A percentile compares a stretch with the other conserved stretches of the same genome.
Conservation (phyloP, 2,113 vertebrate species). For the Oceanites oceanicus region DNA sequence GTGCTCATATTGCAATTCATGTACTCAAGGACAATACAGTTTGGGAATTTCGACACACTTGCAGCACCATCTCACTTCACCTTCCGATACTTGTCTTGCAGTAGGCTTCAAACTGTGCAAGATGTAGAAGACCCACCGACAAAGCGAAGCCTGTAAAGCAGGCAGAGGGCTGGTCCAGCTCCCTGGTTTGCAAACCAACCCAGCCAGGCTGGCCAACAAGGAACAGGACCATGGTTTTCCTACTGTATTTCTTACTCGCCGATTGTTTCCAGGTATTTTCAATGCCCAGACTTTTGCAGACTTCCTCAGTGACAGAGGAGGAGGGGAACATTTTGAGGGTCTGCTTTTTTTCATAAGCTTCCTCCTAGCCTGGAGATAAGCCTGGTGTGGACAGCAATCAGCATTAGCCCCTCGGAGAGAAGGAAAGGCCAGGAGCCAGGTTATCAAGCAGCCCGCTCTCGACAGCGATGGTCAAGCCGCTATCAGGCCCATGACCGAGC, state of each 20-base stretch:
- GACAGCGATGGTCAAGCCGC: background rate
- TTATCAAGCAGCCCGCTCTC: background rate
- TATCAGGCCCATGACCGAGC: background rate
- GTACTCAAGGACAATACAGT: background rate
- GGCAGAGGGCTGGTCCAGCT: background rate
- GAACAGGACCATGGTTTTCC: background rate
- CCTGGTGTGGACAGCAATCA: slow-evolving; percentile 9
- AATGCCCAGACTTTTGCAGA: background rate
- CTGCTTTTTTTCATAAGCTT: slow-evolving; percentile 13
- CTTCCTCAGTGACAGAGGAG: background rate
- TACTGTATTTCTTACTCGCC: background rate
- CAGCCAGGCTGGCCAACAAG: background rate
- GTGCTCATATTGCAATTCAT: background rate
- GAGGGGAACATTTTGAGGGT: background rate
- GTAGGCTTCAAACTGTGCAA: background rate
- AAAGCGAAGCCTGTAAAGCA: background rate
- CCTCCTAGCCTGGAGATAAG: slow-evolving; percentile 27
- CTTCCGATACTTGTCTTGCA: background rate
- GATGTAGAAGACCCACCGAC: background rate
- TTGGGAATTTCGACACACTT: background rate
- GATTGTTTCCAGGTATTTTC: background rate
- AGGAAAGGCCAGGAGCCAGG: background rate
- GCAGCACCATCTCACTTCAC: background rate
- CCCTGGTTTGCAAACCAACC: background rate
- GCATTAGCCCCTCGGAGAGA: background rate